These are phyloP conservation scores for Pherbina coryleti DNA, from an alignment of 2,888 invertebrate species.

Conservation along the genomic window DNA sequence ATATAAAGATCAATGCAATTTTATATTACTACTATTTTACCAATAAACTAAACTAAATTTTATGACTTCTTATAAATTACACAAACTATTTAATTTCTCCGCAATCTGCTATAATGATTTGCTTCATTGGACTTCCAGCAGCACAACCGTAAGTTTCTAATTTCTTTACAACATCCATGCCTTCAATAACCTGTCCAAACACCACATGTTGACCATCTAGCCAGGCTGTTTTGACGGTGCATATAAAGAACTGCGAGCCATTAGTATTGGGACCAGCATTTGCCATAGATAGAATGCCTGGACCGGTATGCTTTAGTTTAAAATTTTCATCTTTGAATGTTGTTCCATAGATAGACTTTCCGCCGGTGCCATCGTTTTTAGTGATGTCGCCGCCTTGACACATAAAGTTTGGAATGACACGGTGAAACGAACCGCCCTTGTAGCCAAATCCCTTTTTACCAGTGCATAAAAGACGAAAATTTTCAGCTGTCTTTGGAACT, in stretches of 20 bases:
- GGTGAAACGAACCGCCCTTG: conserved; percentile 91
- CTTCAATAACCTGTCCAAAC: conserved; percentile 88
- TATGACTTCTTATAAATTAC: neutral
- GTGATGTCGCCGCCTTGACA: conserved; percentile 95
- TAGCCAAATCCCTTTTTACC: conserved; percentile 93
- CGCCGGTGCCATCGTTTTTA: conserved; percentile 92
- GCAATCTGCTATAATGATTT: conserved; percentile 81
- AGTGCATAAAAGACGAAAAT: conserved; percentile 94
- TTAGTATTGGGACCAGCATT: conserved; percentile 95
- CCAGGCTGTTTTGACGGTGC: conserved; percentile 91
- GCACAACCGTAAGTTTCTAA: conserved; percentile 83
- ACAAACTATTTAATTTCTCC: conserved; percentile 77
- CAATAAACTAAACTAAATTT: conserved; percentile 60
- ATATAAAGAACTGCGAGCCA: conserved; percentile 95
- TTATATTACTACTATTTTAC: neutral
- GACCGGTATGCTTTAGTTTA: conserved; percentile 88
- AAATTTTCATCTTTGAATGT: conserved; percentile 98
- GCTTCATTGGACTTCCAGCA: conserved; percentile 84
- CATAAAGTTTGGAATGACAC: conserved; percentile 96
- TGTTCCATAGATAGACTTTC: conserved; percentile 94
- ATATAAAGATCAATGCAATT: neutral
- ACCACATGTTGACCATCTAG: conserved; percentile 92
- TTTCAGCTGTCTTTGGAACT: conserved; percentile 84
- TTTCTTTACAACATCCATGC: conserved; percentile 89
- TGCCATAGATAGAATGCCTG: conserved; percentile 93